Evolutionary conservation across 2,888 invertebrate genomes (phyloP).

Genomic region (Athripsodes cinereus): DNA sequence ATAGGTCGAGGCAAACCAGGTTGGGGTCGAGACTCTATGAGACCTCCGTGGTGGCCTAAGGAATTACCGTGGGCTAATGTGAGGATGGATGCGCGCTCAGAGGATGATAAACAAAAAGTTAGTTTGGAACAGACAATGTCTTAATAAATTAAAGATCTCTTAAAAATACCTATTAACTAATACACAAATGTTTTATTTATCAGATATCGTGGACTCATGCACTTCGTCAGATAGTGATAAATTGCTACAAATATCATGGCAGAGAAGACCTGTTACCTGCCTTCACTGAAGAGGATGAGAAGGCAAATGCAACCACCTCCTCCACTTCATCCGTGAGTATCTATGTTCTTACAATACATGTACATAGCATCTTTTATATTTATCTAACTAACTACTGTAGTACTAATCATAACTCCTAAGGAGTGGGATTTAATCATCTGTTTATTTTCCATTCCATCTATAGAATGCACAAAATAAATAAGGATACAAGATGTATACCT

Average conservation of each 20-base stretch:
- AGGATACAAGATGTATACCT: background rate
- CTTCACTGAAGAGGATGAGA: slow-evolving; percentile 88
- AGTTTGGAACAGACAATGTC: too few relatives aligned
- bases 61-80: slow-evolving; percentile 98
- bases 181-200: slow-evolving; percentile 28
- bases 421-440: too few relatives aligned
- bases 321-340: slow-evolving; percentile 42
- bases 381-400: background rate
- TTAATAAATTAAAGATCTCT: too few relatives aligned
- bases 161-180: too few relatives aligned
- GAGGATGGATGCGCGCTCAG: slow-evolving; percentile 91
- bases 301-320: slow-evolving; percentile 56
- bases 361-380: background rate
- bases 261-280: slow-evolving; percentile 92
- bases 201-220: slow-evolving; percentile 99
- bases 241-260: slow-evolving; percentile 97
- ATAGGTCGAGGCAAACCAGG: slow-evolving; percentile 87
- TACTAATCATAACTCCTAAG: too few relatives aligned
- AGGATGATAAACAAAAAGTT: slow-evolving; percentile 96
- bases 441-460: too few relatives aligned
- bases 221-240: slow-evolving; percentile 90
- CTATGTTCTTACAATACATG: too few relatives aligned
- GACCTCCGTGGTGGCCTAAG: slow-evolving; percentile 97
- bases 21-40: slow-evolving; percentile 93
- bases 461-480: too few relatives aligned